phyloP scores from a whole-genome alignment of 2,797 vertebrate species.

The Cryptoblepharus egeriae region DNA sequence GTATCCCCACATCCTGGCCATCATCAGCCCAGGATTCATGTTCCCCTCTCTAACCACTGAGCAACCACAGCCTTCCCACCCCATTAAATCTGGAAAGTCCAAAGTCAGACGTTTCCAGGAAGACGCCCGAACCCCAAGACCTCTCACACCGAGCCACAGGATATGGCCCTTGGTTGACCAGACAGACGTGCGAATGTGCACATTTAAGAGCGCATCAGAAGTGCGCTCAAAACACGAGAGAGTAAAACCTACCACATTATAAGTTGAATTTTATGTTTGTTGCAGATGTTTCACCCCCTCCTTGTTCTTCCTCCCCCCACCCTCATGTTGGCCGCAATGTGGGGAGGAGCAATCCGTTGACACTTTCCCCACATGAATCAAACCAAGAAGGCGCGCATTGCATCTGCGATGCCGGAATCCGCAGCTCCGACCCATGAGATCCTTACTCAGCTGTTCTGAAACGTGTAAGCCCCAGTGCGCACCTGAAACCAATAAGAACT shows the following conservation, averaged over 20 bases:
- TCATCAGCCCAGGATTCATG: background rate
- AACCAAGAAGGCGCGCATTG: background rate
- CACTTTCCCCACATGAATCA: slow-evolving; percentile 47
- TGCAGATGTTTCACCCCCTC: too few species aligned
- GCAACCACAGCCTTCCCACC: background rate
- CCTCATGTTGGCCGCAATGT: background rate
- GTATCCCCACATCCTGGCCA: background rate
- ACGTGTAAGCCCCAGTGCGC: background rate
- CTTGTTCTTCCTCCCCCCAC: background rate
- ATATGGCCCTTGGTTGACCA: too few species aligned
- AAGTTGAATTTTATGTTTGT: too few species aligned
- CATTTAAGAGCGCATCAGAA: rapidly evolving
- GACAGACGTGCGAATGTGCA: too few species aligned
- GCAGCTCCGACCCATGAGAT: background rate
- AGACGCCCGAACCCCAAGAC: background rate
- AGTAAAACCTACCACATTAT: too few species aligned
- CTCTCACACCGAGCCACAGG: too few species aligned
- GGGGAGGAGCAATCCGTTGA: background rate
- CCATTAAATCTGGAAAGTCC: background rate
- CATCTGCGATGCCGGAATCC: background rate
- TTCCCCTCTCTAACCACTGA: background rate
- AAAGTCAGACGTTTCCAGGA: background rate
- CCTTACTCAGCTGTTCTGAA: slow-evolving; percentile 52
- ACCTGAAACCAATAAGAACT: too few species aligned
- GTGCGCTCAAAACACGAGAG: too few species aligned